phyloP scores from a whole-genome alignment of 2,113 vertebrate species.

The Nothoprocta pentlandii region DNA sequence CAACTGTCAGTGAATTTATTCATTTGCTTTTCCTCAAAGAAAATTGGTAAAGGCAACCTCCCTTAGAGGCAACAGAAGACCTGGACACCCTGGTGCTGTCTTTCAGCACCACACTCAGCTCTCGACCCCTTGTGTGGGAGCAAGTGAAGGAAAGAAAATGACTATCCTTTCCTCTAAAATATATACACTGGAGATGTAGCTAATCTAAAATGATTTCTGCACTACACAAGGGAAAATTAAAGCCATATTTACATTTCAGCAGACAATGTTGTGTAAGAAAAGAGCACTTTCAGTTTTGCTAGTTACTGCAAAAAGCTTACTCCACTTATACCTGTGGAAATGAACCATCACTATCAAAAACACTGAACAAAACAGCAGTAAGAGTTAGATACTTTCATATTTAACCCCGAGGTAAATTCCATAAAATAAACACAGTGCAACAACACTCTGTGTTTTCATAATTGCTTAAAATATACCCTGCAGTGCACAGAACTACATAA shows the following conservation, averaged over 20 bases:
- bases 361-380: neutral
- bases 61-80: neutral
- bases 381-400: neutral
- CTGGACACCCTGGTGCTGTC: accelerated
- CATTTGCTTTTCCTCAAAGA: neutral
- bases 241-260: neutral
- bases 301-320: neutral
- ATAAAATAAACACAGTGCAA: neutral
- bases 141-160: neutral
- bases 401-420: neutral
- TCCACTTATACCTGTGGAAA: neutral
- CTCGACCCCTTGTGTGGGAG: no score
- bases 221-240: neutral
- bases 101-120: neutral
- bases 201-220: neutral
- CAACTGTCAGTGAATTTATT: neutral
- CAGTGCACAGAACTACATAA: neutral
- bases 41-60: neutral
- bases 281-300: neutral
- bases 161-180: neutral
- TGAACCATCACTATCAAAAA: neutral
- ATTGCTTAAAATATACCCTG: neutral
- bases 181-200: neutral
- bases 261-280: neutral
- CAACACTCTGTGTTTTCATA: neutral